Evolutionary conservation across 2,797 vertebrate species (phyloP).

Genomic region (Scarus forsteni): DNA sequence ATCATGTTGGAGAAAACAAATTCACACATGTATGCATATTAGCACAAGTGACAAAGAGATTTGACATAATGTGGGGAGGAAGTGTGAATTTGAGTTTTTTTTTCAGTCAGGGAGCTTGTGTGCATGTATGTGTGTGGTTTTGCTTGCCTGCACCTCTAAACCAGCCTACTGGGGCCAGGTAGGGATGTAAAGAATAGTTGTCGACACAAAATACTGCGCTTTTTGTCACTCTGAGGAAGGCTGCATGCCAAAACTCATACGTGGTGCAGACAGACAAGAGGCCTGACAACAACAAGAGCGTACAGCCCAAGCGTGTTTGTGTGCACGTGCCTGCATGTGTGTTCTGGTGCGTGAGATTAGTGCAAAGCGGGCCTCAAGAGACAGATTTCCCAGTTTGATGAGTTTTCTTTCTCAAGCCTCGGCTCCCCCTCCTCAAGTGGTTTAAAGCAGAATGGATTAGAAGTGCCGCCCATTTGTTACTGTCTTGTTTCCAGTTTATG

Average conservation of each 20-base stretch:
- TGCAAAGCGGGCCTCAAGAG: conserved; percentile 62
- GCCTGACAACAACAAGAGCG: conserved; percentile 53
- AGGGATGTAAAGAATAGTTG: conserved; percentile 59
- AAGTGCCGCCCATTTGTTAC: conserved; percentile 29
- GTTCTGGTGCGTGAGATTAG: conserved; percentile 34
- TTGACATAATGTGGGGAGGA: conserved; percentile 28
- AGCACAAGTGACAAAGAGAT: conserved; percentile 8
- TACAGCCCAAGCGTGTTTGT: conserved; percentile 20
- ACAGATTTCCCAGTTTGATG: conserved; percentile 74
- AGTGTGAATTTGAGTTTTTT: neutral
- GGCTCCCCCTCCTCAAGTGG: conserved; percentile 44
- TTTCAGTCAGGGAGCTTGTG: conserved; percentile 8
- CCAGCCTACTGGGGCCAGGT: conserved; percentile 65
- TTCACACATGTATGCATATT: conserved; percentile 1
- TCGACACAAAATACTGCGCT: conserved; percentile 61
- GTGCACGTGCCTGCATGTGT: conserved; percentile 20
- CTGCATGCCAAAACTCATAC: conserved; percentile 73
- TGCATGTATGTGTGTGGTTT: conserved; percentile 44
- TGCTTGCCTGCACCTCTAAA: conserved; percentile 73
- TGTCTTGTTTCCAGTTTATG: conserved; percentile 18
- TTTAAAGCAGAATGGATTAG: conserved; percentile 27
- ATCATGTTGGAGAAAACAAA: neutral
- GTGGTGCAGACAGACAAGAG: conserved; percentile 58
- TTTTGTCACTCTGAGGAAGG: conserved; percentile 71
- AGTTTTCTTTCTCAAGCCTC: conserved; percentile 66